phyloP scores from a whole-genome alignment of 2,113 vertebrate species.

The Hemicordylus capensis region DNA sequence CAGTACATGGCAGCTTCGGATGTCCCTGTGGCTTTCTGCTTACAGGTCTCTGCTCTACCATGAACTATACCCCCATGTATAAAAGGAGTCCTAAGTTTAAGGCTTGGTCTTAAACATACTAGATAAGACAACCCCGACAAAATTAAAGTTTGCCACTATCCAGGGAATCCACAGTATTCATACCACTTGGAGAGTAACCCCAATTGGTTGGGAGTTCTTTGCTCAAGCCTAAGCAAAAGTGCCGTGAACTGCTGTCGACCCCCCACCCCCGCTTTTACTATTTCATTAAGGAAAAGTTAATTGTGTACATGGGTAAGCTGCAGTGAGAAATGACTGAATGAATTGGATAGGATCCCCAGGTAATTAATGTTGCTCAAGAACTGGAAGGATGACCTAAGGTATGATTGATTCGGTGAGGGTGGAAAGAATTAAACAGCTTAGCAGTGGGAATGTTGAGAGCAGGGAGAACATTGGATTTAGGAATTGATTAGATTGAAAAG shows the following conservation, averaged over 20 bases:
- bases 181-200: background rate
- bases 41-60: no score
- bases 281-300: background rate
- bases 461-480: constrained; percentile 20
- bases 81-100: no score
- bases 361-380: background rate
- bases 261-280: background rate
- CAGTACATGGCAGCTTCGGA: no score
- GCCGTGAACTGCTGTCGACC: no score
- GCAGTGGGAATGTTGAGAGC: background rate
- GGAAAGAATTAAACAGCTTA: background rate
- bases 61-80: no score
- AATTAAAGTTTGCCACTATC: background rate
- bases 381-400: background rate
- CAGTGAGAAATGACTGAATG: background rate
- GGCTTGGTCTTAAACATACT: background rate
- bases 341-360: background rate
- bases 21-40: no score
- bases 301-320: background rate
- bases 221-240: background rate
- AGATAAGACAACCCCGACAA: background rate
- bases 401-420: background rate
- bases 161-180: background rate
- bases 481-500: constrained; percentile 7
- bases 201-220: background rate